phyloP scores from a whole-genome alignment of 2,113 vertebrate genomes.

The Zootoca vivipara region DNA sequence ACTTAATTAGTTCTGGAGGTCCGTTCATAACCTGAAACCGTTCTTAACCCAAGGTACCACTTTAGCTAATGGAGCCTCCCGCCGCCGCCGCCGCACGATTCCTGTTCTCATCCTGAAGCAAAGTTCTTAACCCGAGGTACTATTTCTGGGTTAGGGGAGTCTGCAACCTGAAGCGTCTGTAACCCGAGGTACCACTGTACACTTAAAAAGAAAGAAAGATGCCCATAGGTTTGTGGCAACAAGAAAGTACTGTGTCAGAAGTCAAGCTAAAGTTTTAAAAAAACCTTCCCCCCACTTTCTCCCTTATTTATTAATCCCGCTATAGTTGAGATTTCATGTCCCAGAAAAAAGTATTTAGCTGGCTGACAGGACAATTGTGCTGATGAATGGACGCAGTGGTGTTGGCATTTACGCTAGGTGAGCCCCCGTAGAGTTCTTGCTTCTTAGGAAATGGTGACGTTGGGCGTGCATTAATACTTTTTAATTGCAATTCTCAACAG shows the following conservation, averaged over 20 bases:
- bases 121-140: too few relatives aligned
- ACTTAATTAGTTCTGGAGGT: too few relatives aligned
- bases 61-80: too few relatives aligned
- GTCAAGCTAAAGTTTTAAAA: constrained; percentile 70
- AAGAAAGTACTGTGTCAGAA: constrained; percentile 72
- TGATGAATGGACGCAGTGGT: constrained; percentile 74
- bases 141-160: too few relatives aligned
- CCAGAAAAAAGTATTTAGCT: constrained; percentile 80
- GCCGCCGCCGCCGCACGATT: too few relatives aligned
- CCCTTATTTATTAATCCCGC: constrained; percentile 79
- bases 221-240: constrained; percentile 56
- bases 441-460: constrained; percentile 56
- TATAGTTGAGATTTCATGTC: constrained; percentile 78
- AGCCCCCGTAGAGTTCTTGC: constrained; percentile 45
- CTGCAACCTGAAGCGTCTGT: too few relatives aligned
- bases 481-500: constrained; percentile 33
- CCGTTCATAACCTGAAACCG: too few relatives aligned
- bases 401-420: constrained; percentile 47
- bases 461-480: constrained; percentile 40
- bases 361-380: constrained; percentile 78
- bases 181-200: background rate
- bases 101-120: too few relatives aligned
- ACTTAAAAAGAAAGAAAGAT: constrained; percentile 60
- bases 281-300: constrained; percentile 77
- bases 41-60: too few relatives aligned